Percentiles rank a stretch among this genome's conserved stretches.
Evolutionary conservation across 2,888 invertebrate genomes (phyloP).

Genomic region (Sinelater perroti): DNA sequence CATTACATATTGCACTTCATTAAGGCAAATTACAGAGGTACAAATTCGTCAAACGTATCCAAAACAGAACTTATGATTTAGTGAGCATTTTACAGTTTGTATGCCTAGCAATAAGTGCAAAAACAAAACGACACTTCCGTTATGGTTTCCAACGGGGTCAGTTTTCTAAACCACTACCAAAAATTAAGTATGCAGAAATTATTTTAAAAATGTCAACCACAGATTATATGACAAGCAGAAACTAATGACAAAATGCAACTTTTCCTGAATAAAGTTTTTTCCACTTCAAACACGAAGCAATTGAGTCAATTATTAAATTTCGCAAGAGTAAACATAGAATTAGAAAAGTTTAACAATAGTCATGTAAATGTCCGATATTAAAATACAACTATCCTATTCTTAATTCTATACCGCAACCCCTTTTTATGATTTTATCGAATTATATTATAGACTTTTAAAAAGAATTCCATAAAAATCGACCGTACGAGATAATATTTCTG

Average conservation of each 20-base stretch:
- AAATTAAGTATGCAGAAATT: constrained; percentile 7
- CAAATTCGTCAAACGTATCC: background rate
- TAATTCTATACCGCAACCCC: constrained; percentile 39
- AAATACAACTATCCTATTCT: constrained; percentile 39
- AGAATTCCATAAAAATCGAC: constrained; percentile 16
- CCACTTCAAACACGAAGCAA: constrained; percentile 11
- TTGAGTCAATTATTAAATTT: constrained; percentile 22
- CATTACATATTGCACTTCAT: constrained; percentile 25
- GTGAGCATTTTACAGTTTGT: constrained; percentile 24
- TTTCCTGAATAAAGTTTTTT: too few species aligned
- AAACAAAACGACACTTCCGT: too few species aligned
- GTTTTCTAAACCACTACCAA: constrained; percentile 17
- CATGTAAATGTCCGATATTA: constrained; percentile 39
- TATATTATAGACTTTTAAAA: constrained; percentile 18
- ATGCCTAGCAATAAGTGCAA: constrained; percentile 23
- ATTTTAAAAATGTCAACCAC: background rate
- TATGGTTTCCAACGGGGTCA: too few species aligned
- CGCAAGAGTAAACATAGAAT: constrained; percentile 31
- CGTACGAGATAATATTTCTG: constrained; percentile 19
- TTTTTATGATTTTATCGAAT: constrained; percentile 29
- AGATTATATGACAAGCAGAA: too few species aligned
- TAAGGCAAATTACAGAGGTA: background rate
- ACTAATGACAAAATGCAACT: constrained; percentile 5
- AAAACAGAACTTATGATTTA: constrained; percentile 20
- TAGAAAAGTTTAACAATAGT: constrained; percentile 37